phyloP scores from a whole-genome alignment of 2,113 vertebrate species.

The Sander vitreus region DNA sequence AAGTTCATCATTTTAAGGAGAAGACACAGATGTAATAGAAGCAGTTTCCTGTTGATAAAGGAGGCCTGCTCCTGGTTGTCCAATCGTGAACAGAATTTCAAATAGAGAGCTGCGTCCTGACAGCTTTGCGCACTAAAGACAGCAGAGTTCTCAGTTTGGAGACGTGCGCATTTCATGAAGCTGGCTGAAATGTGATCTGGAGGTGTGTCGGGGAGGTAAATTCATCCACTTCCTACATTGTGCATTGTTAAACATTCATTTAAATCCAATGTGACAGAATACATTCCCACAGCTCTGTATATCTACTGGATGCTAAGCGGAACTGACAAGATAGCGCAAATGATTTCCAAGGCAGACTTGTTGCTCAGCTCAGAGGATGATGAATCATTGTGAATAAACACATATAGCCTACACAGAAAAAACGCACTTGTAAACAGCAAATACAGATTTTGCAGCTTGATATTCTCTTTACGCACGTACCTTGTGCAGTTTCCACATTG shows the following conservation, averaged over 20 bases:
- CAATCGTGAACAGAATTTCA: conserved; percentile 60
- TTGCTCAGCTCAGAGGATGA: conserved; percentile 50
- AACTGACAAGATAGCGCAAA: conserved; percentile 29
- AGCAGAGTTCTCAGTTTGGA: not conserved
- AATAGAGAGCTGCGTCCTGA: conserved; percentile 32
- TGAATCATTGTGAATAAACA: conserved; percentile 13
- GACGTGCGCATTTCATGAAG: not conserved
- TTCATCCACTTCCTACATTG: not conserved
- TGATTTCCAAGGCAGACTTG: conserved; percentile 52
- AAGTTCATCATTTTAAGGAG: not conserved
- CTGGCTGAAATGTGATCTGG: conserved; percentile 9
- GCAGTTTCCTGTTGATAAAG: conserved; percentile 12
- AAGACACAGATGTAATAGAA: not conserved
- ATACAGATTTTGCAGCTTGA: not conserved
- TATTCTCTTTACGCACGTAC: conserved; percentile 80
- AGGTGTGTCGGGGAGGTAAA: not conserved
- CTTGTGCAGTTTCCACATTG: conserved; percentile 99
- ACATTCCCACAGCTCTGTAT: not conserved
- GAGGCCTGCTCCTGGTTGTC: conserved; percentile 21
- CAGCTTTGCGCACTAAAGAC: conserved; percentile 21
- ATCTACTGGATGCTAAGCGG: conserved; percentile 12
- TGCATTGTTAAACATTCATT: not conserved
- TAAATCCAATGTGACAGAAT: conserved; percentile 37
- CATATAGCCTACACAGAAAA: not conserved
- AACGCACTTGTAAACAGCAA: not conserved